Percentiles rank a stretch among this genome's conserved stretches.
phyloP scores from a whole-genome alignment of 1,140 invertebrate species.

The Paraescarpia echinospica region DNA sequence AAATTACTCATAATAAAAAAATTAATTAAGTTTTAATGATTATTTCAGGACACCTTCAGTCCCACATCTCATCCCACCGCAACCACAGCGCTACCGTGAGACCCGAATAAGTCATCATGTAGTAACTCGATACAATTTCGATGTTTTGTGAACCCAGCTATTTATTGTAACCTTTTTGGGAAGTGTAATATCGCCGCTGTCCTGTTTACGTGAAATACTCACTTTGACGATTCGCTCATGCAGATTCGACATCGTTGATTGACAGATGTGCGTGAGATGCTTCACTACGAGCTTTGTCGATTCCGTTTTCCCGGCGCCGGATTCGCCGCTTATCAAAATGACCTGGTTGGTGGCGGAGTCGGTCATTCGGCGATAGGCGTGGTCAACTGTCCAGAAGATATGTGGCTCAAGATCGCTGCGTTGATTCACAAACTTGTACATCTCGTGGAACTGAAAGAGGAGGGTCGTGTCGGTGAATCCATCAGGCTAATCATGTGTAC shows the following conservation, averaged over 20 bases:
- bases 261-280: conserved; percentile 42
- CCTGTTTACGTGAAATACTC: not conserved
- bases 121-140: too few relatives aligned
- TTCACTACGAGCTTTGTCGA: conserved; percentile 55
- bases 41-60: too few relatives aligned
- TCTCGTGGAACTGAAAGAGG: not conserved
- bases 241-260: not conserved
- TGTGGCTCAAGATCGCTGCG: conserved; percentile 85
- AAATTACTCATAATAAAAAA: too few relatives aligned
- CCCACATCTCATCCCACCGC: too few relatives aligned
- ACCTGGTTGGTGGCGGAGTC: conserved; percentile 27
- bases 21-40: too few relatives aligned
- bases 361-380: conserved; percentile 76
- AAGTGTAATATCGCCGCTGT: too few relatives aligned
- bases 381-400: conserved; percentile 82
- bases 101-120: too few relatives aligned
- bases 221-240: conserved; percentile 15
- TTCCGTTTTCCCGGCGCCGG: conserved; percentile 80
- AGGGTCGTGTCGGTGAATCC: not conserved
- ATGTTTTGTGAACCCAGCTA: too few relatives aligned
- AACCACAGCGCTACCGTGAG: too few relatives aligned
- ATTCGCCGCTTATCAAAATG: conserved; percentile 75
- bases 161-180: too few relatives aligned
- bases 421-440: conserved; percentile 53
- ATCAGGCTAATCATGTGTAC: not conserved